Conservation (phyloP, 2,797 vertebrate species). For the Mycteria americana region DNA sequence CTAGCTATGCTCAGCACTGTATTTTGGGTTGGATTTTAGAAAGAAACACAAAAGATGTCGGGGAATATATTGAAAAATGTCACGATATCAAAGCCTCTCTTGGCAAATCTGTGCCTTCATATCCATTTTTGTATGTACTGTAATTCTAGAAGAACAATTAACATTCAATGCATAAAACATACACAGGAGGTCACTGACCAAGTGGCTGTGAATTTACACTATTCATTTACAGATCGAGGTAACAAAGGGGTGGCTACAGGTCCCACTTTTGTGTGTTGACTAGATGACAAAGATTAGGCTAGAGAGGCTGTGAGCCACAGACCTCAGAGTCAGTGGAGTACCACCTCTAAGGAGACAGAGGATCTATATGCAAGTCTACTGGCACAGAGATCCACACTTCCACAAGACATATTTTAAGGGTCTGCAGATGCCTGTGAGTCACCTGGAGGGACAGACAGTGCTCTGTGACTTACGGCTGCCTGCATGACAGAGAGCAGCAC, state of each 20-base stretch:
- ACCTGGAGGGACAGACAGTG: background rate
- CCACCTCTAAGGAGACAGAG: background rate
- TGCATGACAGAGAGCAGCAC: background rate
- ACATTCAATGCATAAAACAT: background rate
- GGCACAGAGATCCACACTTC: background rate
- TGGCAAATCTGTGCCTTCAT: background rate
- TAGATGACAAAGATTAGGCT: background rate
- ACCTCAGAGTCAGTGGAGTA: background rate
- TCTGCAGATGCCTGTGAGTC: background rate
- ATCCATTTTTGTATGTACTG: background rate
- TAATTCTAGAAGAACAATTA: background rate
- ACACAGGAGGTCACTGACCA: background rate
- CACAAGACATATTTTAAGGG: background rate
- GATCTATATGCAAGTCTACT: background rate
- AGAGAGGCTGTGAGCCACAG: background rate
- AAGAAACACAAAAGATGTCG: background rate
- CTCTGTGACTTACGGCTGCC: background rate
- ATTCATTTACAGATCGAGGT: background rate
- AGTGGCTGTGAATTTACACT: background rate
- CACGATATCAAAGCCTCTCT: background rate
- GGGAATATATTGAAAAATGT: background rate
- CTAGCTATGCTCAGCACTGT: background rate
- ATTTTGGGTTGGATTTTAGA: background rate
- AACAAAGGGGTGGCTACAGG: background rate
- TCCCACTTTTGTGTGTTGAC: background rate